A percentile compares a stretch with the other conserved stretches of the same genome.
Conservation (phyloP, 2,888 invertebrate species). For the Xylophagus ater region DNA sequence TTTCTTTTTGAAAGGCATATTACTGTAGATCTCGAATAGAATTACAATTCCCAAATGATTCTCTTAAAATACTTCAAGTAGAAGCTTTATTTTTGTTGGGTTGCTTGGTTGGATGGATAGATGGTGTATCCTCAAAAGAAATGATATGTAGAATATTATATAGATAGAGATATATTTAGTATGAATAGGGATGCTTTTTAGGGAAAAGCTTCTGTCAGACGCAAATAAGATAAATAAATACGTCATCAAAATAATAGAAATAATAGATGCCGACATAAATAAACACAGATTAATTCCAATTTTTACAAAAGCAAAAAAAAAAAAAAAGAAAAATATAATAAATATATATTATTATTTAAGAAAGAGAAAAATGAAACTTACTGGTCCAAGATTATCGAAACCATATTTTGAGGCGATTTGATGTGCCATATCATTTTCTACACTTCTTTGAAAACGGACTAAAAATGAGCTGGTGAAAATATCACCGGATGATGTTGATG, state of each 20-base stretch:
- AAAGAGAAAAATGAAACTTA: constrained; percentile 45
- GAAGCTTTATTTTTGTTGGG: no score
- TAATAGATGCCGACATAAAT: no score
- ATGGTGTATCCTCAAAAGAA: no score
- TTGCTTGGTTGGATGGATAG: no score
- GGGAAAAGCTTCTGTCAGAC: neutral
- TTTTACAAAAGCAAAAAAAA: neutral
- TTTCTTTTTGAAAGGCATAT: no score
- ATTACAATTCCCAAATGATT: no score
- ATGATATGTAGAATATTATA: no score
- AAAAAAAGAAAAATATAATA: neutral
- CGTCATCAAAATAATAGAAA: no score
- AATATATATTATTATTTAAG: neutral
- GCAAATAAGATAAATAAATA: no score
- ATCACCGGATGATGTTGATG: constrained; percentile 35
- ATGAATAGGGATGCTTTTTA: neutral
- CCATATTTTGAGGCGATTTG: constrained; percentile 78
- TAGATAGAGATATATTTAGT: no score
- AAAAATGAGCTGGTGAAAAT: constrained; percentile 94
- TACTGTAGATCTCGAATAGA: no score
- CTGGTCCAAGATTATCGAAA: constrained; percentile 89
- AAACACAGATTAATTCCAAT: neutral
- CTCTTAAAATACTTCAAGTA: no score
- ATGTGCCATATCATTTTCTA: constrained; percentile 65
- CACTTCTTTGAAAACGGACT: constrained; percentile 73